Evolutionary conservation across 2,113 vertebrate genomes (phyloP).

Genomic region (Paramormyrops kingsleyae): DNA sequence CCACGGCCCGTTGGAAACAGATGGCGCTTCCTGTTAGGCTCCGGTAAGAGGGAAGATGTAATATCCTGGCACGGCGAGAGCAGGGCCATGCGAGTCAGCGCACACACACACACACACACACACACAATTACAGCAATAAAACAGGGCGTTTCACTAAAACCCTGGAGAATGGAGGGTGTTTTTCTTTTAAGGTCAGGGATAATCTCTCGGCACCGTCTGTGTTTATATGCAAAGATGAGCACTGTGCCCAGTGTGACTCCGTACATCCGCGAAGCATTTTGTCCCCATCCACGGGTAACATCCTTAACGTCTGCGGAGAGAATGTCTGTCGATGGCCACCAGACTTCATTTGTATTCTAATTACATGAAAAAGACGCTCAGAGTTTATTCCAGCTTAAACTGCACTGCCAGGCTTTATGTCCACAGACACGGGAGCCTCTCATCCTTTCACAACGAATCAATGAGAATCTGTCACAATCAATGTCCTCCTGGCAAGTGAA

Average conservation of each 20-base stretch:
- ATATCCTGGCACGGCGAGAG: slow-evolving; percentile 21
- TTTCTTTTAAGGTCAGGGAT: neutral
- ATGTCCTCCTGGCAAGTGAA: neutral
- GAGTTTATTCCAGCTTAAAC: neutral
- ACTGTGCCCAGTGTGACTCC: neutral
- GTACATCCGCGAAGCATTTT: neutral
- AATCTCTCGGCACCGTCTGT: neutral
- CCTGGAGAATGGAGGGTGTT: neutral
- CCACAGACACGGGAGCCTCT: neutral
- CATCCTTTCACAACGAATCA: neutral
- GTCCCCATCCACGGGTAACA: neutral
- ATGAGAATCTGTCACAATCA: neutral
- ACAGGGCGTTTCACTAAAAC: neutral
- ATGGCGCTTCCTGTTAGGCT: slow-evolving; percentile 44
- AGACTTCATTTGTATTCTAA: slow-evolving; percentile 11
- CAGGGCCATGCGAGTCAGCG: neutral
- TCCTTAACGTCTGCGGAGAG: neutral
- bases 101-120: neutral
- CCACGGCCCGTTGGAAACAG: slow-evolving; percentile 29
- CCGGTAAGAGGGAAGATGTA: slow-evolving; percentile 31
- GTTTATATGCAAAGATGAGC: neutral
- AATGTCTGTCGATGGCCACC: neutral
- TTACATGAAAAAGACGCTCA: neutral
- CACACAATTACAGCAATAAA: neutral
- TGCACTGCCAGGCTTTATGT: neutral